Percentiles rank a stretch among this genome's conserved stretches.
Evolutionary conservation across 2,888 invertebrate genomes (phyloP).

Genomic region (Limnephilus lunatus): DNA sequence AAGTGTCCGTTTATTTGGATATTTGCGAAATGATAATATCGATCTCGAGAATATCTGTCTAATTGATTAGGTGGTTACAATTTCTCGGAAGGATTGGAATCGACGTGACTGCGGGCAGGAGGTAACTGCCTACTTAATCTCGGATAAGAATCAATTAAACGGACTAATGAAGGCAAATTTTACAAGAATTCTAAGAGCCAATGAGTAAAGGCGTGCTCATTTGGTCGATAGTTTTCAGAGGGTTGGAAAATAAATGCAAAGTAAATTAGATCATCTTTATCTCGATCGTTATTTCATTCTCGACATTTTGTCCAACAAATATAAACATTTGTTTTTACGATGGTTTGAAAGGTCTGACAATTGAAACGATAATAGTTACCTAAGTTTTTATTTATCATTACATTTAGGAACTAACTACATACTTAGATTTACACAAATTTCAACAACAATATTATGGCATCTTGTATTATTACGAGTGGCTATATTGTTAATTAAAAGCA

Average conservation of each 20-base stretch:
- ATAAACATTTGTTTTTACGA: neutral
- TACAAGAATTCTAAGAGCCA: neutral
- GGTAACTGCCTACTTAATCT: constrained; percentile 2
- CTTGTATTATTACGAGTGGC: too few relatives aligned
- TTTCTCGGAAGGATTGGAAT: neutral
- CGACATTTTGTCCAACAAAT: neutral
- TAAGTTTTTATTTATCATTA: too few relatives aligned
- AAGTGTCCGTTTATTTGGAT: neutral
- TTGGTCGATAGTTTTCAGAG: neutral
- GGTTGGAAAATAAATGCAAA: neutral
- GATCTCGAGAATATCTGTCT: neutral
- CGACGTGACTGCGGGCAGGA: neutral
- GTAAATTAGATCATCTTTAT: neutral
- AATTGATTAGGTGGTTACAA: neutral
- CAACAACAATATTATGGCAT: too few relatives aligned
- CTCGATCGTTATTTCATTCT: neutral
- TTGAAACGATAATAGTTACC: neutral
- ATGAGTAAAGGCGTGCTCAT: neutral
- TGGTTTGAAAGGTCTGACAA: neutral
- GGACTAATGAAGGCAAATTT: constrained; percentile 2
- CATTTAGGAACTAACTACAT: too few relatives aligned
- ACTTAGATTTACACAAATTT: too few relatives aligned
- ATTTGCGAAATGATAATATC: neutral
- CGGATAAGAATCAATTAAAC: neutral
- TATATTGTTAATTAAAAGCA: neutral